A percentile compares a stretch with the other conserved stretches of the same genome.
These are phyloP conservation scores for Sycophaga agraensis DNA, from an alignment of 1,140 invertebrate genomes.

Conservation along the genomic window DNA sequence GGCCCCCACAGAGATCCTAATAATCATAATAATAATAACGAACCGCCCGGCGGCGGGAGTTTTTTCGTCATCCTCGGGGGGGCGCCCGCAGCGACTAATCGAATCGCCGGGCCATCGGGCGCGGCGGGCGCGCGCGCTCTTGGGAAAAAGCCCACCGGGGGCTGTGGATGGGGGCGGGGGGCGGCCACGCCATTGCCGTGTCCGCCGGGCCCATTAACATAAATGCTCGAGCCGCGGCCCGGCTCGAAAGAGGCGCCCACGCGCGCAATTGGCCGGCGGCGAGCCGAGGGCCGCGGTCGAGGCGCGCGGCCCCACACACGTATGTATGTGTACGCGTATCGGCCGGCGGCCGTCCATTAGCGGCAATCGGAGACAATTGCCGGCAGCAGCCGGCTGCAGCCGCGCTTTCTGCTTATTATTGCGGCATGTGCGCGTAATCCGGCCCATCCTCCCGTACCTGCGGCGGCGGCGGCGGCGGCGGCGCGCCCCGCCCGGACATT, in stretches of 20 bases:
- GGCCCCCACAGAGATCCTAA: too few relatives aligned
- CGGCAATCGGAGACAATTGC: slow-evolving; percentile 46
- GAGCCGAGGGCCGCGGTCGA: not conserved
- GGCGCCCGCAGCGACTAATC: not conserved
- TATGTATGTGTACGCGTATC: slow-evolving; percentile 32
- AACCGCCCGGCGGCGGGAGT: too few relatives aligned
- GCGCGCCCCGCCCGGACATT: too few relatives aligned
- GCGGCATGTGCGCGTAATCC: slow-evolving; percentile 47
- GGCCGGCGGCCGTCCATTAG: slow-evolving; percentile 45
- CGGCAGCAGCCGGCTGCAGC: slow-evolving; percentile 34
- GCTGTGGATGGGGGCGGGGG: not conserved
- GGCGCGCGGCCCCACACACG: not conserved
- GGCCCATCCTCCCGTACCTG: slow-evolving; percentile 43
- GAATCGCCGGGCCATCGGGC: not conserved
- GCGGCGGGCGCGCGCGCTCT: not conserved
- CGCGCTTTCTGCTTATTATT: slow-evolving; percentile 43
- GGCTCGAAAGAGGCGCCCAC: not conserved
- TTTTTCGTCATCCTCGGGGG: not conserved
- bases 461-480: too few relatives aligned
- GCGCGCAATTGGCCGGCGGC: not conserved
- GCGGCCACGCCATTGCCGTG: slow-evolving; percentile 44
- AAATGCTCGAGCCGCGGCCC: slow-evolving; percentile 33
- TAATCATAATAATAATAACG: too few relatives aligned
- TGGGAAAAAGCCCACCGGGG: not conserved
- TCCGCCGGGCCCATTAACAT: slow-evolving; percentile 40